These are phyloP conservation scores for Hartigia nigra DNA, from an alignment of 2,888 invertebrate genomes.

Conservation along the genomic window DNA sequence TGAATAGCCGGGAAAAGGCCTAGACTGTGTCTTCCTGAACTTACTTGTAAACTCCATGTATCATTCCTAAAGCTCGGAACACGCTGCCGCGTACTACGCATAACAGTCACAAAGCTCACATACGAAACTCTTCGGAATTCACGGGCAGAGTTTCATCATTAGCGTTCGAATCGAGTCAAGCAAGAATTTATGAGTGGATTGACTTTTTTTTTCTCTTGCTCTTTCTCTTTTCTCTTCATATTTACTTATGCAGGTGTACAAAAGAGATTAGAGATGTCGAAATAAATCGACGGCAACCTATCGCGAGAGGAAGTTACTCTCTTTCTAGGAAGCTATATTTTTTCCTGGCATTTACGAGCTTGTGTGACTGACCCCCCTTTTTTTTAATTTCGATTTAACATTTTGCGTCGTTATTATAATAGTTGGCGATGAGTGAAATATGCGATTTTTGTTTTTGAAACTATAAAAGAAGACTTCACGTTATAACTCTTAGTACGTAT, in stretches of 20 bases:
- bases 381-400: not conserved
- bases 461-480: not conserved
- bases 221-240: not conserved
- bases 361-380: not conserved
- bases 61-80: no score
- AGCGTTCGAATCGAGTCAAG: no score
- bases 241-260: not conserved
- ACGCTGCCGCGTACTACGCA: no score
- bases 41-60: no score
- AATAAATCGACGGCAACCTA: not conserved
- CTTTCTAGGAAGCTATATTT: not conserved
- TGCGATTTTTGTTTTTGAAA: not conserved
- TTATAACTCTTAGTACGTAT: not conserved
- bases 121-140: no score
- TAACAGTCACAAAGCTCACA: no score
- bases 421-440: not conserved
- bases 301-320: not conserved
- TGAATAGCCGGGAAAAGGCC: not conserved
- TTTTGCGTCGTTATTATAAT: not conserved
- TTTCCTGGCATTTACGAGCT: not conserved
- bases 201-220: no score
- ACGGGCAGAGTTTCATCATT: no score
- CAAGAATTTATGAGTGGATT: no score
- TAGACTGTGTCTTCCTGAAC: no score
- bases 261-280: not conserved